Evolutionary conservation across 2,113 vertebrate genomes (phyloP), one percentile per base, ranked within the genome.

Genomic region (Naja naja): DNA sequence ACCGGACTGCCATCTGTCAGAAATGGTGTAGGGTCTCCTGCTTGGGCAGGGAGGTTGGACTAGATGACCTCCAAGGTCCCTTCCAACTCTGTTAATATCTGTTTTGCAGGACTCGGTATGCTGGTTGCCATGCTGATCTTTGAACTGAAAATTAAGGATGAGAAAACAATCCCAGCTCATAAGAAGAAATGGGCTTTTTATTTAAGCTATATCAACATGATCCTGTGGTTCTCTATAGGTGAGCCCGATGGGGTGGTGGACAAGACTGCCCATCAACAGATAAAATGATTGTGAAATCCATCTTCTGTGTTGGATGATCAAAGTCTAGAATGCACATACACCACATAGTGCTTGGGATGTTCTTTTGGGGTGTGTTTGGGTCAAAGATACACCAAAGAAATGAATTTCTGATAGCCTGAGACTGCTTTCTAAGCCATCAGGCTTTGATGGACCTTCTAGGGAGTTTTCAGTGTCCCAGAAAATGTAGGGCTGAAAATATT

Each of bases 141-240:
- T 85, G 64, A 49, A 16, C 0, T 81, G 7, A 45, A 22, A 47
- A 22, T 56, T 18, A 25, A 56, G 58, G 16, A 9, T 2, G 2
- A 49, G 2, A 1, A n/a, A 49, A 20, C 1, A 0, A 3, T 1
- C 0, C 18, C 6, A 12, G 18, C 7, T n/a, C 10, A 14, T 49
- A 27, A 30, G 18, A 58, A 25, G 53, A 58, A 54, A 47, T 60
- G 88, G 88, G 88, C 52, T 8, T 89, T 85, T 47, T 69, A 89
- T n/a, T 55, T 89, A 8, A 85, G 52, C 14, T 58, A 53, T 25
- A 1, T 8, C 22, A 8, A 9, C 39, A 12, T 6, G 56, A 3
- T 25, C 10, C 5, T 85, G 1, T 49, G 53, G 53, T 43, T 89
- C 39, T n/a, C 85, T 27, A n/a, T n/a, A 92, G 88, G 92, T 89